Evolutionary conservation across 92 coral and sea anemone species (phyloP), one percentile per base, ranked within the genome.

Genomic region (Virgularia gustaviana): DNA sequence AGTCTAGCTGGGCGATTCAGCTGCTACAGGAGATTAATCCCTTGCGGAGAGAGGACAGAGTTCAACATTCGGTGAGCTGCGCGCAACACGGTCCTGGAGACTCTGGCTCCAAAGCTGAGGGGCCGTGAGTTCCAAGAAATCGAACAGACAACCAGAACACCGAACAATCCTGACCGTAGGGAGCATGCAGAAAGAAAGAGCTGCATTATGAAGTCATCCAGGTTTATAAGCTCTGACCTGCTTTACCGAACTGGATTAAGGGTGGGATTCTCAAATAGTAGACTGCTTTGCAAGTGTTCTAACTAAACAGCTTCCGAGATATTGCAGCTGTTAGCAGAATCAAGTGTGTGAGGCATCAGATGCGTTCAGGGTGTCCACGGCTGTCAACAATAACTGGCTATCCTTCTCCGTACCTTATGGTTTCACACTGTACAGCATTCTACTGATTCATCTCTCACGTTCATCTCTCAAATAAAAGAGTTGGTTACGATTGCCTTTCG

Each of bases 1-100:
- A 60, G 88, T 32, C 29, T 63, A 84, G 29, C 25, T 79, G 55
- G 76, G 75, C 16, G 81, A 67, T 22, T 43, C 44, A 53, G 74
- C 36, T 30, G 88, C 85, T 35, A 56, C 59, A 12, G 81, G 85
- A 9, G 74, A 70, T 73, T 84, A 85, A 84, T 73, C 81, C 33
- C 12, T 28, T 30, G 78, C 64, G 22, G 81, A 84, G 53, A 68
- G 42, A 23, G 38, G 25, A 1, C 43, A 27, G 25, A 68, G 88
- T 72, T 79, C 85, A 45, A 84, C 84, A 10, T 84, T 65, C 54
- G 11, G 88, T 42, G 82, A 49, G 49, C 51, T 39, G 15, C 8
- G 45, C 8, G 45, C 45, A 15, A 15, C 45, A 39, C 15, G 45
- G 45, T 39, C 8, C 15, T 39, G 45, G 45, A 39, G 45, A 7